Evolutionary conservation across 2,113 vertebrate species (phyloP), one percentile per base, ranked within the genome.

Genomic region (Ciconia stormi): DNA sequence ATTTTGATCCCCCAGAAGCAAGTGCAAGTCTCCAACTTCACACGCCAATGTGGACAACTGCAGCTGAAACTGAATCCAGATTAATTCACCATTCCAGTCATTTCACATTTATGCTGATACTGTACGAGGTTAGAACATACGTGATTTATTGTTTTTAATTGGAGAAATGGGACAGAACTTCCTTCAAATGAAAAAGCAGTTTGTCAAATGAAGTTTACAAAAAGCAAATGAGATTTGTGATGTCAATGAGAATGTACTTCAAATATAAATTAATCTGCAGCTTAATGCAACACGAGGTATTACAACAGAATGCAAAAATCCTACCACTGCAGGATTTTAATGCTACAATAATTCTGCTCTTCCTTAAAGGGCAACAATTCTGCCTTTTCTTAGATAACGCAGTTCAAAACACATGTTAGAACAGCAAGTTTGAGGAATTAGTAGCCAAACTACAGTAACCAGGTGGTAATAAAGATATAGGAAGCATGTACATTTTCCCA

Each of bases 1-100:
- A 92, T 96, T 89, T 67, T 91, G 83, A 92, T 93, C 94, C 95
- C 95, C 94, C 94, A 96, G 95, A 96, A 95, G 89, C 93, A 96
- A 95, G 86, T 80, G 65, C 81, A 63, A 42, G 84, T 62, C 71
- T 95, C 80, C 87, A 85, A 94, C 88, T 97, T 93, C 87, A 95
- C 63, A 88, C 38, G 42, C 36, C 72, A 53, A 20, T 10, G 61
- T 89, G 89, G 44, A 73, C 70, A 93, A 69, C 34, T 71, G 76
- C 72, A 76, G 72, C 62, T 95, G 89, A 90, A 93, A 94, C 42
- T 36, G 81, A 95, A 94, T 65, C 63, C 70, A 62, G 42, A 93
- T 53, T 82, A 72, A 83, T 89, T 90, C 49, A 36, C 79, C 47
- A 74, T 85, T 90, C 62, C 58, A 80, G 50, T 34, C 70, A 88